A percentile compares a stretch with the other conserved stretches of the same genome.
Evolutionary conservation across 2,888 invertebrate species (phyloP).

Genomic region (Dolichopus griseipennis): DNA sequence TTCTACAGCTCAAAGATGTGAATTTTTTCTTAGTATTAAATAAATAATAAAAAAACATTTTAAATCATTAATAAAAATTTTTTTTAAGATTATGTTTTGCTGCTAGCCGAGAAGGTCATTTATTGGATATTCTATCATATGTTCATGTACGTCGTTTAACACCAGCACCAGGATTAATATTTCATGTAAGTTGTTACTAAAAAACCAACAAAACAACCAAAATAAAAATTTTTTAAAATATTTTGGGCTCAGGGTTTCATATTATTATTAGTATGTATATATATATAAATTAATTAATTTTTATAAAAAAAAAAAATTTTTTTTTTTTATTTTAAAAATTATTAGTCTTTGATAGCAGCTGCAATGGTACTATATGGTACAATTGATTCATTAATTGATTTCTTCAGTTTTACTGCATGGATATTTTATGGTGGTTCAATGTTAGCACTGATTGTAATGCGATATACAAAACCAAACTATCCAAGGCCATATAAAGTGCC

Average conservation of each 20-base stretch:
- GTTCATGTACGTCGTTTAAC: conserved; percentile 85
- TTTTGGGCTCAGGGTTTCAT: too few species aligned
- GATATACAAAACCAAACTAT: conserved; percentile 81
- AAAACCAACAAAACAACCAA: too few species aligned
- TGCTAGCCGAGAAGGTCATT: conserved; percentile 86
- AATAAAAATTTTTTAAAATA: too few species aligned
- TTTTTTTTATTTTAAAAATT: conserved; percentile 13
- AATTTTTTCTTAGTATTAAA: too few species aligned
- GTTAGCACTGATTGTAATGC: conserved; percentile 86
- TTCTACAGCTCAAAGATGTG: too few species aligned
- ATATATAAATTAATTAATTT: too few species aligned
- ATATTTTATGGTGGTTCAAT: conserved; percentile 94
- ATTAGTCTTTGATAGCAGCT: conserved; percentile 71
- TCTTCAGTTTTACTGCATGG: conserved; percentile 98
- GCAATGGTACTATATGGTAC: conserved; percentile 91
- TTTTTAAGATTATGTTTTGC: conserved; percentile 71
- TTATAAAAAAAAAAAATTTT: too few species aligned
- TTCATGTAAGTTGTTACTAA: conserved; percentile 64
- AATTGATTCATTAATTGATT: conserved; percentile 89
- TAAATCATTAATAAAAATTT: too few species aligned
- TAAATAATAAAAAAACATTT: too few species aligned
- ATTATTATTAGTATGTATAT: too few species aligned
- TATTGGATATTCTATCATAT: conserved; percentile 82
- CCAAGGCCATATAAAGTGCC: conserved; percentile 93
- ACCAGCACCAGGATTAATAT: conserved; percentile 90